These are phyloP conservation scores for Diogma glabrata DNA, from an alignment of 2,888 invertebrate genomes.

Conservation along the genomic window DNA sequence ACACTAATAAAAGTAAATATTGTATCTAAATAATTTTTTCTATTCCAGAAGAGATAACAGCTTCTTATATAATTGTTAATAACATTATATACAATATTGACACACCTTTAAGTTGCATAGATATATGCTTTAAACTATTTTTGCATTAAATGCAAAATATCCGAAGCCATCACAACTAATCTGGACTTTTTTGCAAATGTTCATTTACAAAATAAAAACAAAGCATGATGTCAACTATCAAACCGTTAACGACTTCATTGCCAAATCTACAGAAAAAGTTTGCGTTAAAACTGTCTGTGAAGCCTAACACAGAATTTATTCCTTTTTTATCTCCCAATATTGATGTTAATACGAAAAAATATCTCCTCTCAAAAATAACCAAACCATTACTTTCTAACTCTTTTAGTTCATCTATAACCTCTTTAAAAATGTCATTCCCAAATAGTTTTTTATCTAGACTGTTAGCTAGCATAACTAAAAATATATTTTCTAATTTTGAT, in stretches of 20 bases:
- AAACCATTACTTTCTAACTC: conserved; percentile 6
- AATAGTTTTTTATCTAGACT: conserved; percentile 8
- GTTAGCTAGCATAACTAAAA: conserved; percentile 3
- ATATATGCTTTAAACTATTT: background rate
- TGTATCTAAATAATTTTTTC: too few species aligned
- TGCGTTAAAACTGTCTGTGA: conserved; percentile 10
- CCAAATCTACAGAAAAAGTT: conserved; percentile 10
- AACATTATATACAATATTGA: background rate
- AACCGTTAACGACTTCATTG: background rate
- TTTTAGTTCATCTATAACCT: conserved; percentile 5
- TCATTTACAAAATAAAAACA: background rate
- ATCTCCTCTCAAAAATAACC: background rate
- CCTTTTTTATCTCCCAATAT: conserved; percentile 12
- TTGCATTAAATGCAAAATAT: conserved; percentile 1
- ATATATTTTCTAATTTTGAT: conserved; percentile 11
- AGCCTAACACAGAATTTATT: conserved; percentile 10
- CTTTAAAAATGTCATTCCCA: conserved; percentile 4
- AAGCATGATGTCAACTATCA: background rate
- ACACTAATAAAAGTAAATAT: too few species aligned
- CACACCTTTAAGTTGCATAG: background rate
- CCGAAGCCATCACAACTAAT: background rate
- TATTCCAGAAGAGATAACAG: background rate
- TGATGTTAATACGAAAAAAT: conserved; percentile 5
- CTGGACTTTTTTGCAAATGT: background rate
- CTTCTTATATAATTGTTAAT: background rate